phyloP scores from a whole-genome alignment of 2,797 vertebrate species.

The Labeo calbasu region DNA sequence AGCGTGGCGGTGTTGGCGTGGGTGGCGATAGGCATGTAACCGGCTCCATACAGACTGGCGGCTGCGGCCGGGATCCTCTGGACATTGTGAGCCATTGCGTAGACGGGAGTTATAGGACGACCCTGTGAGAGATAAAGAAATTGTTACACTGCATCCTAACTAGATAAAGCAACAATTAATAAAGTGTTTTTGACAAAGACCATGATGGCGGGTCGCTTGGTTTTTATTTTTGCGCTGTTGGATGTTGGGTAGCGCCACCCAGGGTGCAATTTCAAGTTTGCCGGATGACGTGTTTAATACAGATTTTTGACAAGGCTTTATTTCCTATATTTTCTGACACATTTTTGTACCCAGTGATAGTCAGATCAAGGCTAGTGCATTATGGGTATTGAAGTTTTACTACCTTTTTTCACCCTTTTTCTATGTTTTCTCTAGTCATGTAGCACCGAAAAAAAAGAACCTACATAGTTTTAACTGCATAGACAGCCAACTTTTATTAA shows the following conservation, averaged over 20 bases:
- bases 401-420: too few relatives aligned
- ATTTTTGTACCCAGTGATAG: too few relatives aligned
- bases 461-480: too few relatives aligned
- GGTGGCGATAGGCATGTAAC: slow-evolving; percentile 89
- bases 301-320: too few relatives aligned
- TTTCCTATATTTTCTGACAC: too few relatives aligned
- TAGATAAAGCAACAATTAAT: not conserved
- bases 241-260: not conserved
- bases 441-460: too few relatives aligned
- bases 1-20: slow-evolving; percentile 86
- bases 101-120: slow-evolving; percentile 95
- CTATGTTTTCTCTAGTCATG: too few relatives aligned
- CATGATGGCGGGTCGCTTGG: not conserved
- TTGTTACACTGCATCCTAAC: not conserved
- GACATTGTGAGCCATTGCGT: slow-evolving; percentile 92
- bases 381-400: too few relatives aligned
- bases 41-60: slow-evolving; percentile 86
- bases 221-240: not conserved
- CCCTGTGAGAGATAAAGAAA: slow-evolving; percentile 75
- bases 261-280: not conserved
- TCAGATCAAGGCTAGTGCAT: too few relatives aligned
- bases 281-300: too few relatives aligned
- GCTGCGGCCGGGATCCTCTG: slow-evolving; percentile 87
- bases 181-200: not conserved
- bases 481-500: not conserved